These are phyloP conservation scores for Meriones psammophilus DNA, from an alignment of 2,797 vertebrate species.

Conservation along the genomic window DNA sequence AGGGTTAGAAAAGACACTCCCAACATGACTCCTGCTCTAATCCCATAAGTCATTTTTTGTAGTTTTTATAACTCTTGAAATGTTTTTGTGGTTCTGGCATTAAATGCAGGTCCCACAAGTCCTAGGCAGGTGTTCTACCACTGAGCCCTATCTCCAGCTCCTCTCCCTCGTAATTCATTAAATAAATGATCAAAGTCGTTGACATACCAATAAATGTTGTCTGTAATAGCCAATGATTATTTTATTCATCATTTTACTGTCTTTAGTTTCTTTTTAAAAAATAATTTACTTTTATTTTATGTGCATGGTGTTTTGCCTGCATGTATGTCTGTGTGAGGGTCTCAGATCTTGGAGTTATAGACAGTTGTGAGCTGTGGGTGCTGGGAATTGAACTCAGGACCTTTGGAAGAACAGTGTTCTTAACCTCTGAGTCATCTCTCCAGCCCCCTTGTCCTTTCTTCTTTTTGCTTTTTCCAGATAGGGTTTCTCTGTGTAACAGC, in stretches of 20 bases:
- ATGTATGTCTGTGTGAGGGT: too few species aligned
- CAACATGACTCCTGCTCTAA: not conserved
- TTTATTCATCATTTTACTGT: not conserved
- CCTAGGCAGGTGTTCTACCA: not conserved
- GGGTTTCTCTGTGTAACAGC: too few species aligned
- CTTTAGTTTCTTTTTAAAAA: too few species aligned
- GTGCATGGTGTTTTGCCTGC: too few species aligned
- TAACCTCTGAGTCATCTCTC: too few species aligned
- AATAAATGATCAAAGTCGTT: not conserved
- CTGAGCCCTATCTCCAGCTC: not conserved
- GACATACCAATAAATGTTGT: not conserved
- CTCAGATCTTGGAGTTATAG: too few species aligned
- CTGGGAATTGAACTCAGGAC: too few species aligned
- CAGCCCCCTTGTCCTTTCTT: too few species aligned
- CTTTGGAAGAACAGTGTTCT: too few species aligned
- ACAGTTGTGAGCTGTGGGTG: too few species aligned
- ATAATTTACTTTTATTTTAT: too few species aligned
- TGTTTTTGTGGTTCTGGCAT: not conserved
- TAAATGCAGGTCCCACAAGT: not conserved
- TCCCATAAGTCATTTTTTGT: not conserved
- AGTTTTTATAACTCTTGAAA: not conserved
- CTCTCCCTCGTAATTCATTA: not conserved
- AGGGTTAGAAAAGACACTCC: not conserved
- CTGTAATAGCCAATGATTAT: not conserved
- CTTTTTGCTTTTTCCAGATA: too few species aligned